phyloP scores from a whole-genome alignment of 2,888 invertebrate genomes.

The Ectropis crepuscularia region DNA sequence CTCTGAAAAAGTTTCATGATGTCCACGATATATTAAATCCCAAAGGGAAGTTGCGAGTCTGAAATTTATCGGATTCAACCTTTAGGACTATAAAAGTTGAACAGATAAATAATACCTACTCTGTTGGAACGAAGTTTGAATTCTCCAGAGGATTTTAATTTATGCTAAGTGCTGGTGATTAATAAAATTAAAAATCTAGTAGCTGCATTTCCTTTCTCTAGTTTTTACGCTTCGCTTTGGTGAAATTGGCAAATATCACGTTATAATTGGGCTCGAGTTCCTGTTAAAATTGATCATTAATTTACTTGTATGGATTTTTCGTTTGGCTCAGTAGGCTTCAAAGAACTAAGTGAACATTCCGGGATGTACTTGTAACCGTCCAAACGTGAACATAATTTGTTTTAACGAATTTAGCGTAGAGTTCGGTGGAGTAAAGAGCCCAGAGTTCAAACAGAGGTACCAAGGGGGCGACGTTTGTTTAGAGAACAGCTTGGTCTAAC shows the following conservation, averaged over 20 bases:
- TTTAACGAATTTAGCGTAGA: slow-evolving; percentile 38
- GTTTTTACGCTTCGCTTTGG: not conserved
- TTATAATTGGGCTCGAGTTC: not conserved
- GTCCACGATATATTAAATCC: too few relatives aligned
- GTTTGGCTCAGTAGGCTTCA: slow-evolving; percentile 3
- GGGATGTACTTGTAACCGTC: slow-evolving; percentile 15
- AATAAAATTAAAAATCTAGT: slow-evolving; percentile 8
- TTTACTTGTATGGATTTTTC: not conserved
- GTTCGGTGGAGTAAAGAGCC: slow-evolving; percentile 26
- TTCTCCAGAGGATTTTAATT: not conserved
- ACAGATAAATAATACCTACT: too few relatives aligned
- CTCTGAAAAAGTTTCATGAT: too few relatives aligned
- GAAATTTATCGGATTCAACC: too few relatives aligned
- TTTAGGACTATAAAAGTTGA: too few relatives aligned
- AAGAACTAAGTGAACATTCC: slow-evolving; percentile 13
- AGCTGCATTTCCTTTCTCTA: not conserved
- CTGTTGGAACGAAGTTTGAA: not conserved
- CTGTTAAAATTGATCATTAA: not conserved
- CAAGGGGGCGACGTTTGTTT: slow-evolving; percentile 48
- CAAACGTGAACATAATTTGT: slow-evolving; percentile 22
- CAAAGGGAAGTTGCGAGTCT: too few relatives aligned
- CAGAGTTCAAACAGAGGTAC: slow-evolving; percentile 33
- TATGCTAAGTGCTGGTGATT: slow-evolving; percentile 1
- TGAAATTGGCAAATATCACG: not conserved
- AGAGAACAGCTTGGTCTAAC: slow-evolving; percentile 46